Conservation (phyloP, 30 jellyfish, hydroid and myxozoan species). For the Rhopilema esculentum region DNA sequence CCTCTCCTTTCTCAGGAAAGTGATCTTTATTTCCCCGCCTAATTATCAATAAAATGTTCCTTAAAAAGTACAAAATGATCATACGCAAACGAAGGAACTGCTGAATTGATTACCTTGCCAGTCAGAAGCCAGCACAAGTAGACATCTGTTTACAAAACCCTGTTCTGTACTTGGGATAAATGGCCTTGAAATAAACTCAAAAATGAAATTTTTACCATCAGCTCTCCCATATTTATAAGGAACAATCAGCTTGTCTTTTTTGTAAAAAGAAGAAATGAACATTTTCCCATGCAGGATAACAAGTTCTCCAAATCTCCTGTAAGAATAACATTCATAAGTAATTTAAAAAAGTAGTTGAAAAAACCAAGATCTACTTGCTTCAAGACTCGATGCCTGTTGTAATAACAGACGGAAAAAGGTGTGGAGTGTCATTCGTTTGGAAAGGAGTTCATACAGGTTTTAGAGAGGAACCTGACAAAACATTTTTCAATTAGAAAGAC, state of each 20-base stretch:
- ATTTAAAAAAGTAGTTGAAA: background rate
- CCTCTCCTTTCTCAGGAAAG: too few relatives aligned
- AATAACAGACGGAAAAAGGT: too few relatives aligned
- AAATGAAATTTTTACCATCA: background rate
- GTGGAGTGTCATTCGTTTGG: too few relatives aligned
- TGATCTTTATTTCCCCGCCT: too few relatives aligned
- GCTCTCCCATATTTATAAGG: slow-evolving; percentile 5
- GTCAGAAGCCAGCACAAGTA: background rate
- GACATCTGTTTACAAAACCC: background rate
- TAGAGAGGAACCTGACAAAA: too few relatives aligned
- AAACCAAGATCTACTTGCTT: too few relatives aligned
- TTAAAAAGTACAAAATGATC: too few relatives aligned
- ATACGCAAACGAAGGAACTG: too few relatives aligned
- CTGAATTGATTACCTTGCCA: slow-evolving; percentile 35
- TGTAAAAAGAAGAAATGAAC: background rate
- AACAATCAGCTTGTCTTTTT: background rate
- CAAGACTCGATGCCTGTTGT: too few relatives aligned
- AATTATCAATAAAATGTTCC: too few relatives aligned
- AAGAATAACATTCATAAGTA: background rate
- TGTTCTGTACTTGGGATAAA: background rate
- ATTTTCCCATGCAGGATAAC: background rate
- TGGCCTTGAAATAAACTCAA: slow-evolving; percentile 8
- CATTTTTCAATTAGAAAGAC: too few relatives aligned
- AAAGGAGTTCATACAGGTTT: too few relatives aligned
- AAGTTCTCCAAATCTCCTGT: background rate